Evolutionary conservation across 2,113 vertebrate genomes (phyloP).

Genomic region (Clupea harengus): DNA sequence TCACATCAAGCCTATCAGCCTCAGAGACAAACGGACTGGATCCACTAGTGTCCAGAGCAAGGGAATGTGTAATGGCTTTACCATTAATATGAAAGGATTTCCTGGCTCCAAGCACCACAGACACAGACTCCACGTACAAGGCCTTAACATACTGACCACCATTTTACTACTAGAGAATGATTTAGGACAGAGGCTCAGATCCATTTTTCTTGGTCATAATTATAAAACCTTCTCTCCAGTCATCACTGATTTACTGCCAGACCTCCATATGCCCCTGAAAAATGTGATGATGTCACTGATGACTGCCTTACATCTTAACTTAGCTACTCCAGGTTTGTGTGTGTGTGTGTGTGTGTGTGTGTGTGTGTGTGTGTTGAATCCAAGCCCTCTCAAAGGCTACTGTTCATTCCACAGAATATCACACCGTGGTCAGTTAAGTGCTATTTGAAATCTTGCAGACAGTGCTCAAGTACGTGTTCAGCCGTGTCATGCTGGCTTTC

Average conservation of each 20-base stretch:
- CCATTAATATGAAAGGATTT: background rate
- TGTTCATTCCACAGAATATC: background rate
- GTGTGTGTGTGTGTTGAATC: background rate
- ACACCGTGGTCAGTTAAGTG: background rate
- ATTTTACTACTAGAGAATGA: background rate
- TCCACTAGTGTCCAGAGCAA: background rate
- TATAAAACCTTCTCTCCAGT: background rate
- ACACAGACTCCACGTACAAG: background rate
- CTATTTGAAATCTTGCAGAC: too few species aligned
- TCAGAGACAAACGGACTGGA: background rate
- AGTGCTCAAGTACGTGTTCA: background rate
- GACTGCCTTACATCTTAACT: slow-evolving; percentile 17
- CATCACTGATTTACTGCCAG: slow-evolving; percentile 14
- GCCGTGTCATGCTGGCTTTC: slow-evolving; percentile 18
- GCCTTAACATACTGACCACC: background rate
- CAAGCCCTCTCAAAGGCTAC: too few species aligned
- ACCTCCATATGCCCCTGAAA: slow-evolving; percentile 16
- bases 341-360: background rate
- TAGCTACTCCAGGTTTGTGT: background rate
- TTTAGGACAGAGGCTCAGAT: background rate
- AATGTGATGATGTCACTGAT: slow-evolving; percentile 4
- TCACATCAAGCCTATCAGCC: background rate
- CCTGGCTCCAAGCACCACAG: background rate
- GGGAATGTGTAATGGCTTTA: background rate
- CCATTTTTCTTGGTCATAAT: background rate